phyloP scores from a whole-genome alignment of 2,113 vertebrate species.

The Tenebrosternarchus preto region DNA sequence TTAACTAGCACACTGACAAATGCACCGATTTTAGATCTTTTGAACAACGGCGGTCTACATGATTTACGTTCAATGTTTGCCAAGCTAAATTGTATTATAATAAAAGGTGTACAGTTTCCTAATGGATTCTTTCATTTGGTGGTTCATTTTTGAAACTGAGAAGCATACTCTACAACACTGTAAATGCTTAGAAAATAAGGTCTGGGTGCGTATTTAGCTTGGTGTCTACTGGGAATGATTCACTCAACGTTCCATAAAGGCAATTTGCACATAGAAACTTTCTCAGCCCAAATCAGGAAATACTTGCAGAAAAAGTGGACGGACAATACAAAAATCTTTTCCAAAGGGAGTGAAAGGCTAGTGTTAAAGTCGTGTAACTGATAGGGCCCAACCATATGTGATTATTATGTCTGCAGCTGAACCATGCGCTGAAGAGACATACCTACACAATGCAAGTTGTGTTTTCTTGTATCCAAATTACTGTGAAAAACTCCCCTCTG shows the following conservation, averaged over 20 bases:
- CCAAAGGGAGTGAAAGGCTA: constrained; percentile 37
- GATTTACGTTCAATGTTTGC: not conserved
- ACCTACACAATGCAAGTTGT: constrained; percentile 43
- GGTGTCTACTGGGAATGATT: constrained; percentile 33
- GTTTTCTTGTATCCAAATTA: constrained; percentile 35
- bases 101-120: not conserved
- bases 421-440: constrained; percentile 45
- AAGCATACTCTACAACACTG: not conserved
- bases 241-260: constrained; percentile 24
- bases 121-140: constrained; percentile 14
- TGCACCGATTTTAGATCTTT: not conserved
- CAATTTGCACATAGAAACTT: constrained; percentile 19
- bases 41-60: not conserved
- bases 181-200: not conserved
- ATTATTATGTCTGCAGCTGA: constrained; percentile 52
- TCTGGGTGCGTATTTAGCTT: not conserved
- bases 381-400: constrained; percentile 55
- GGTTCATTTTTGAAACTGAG: not conserved
- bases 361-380: constrained; percentile 44
- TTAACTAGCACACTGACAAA: not conserved
- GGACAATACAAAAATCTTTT: constrained; percentile 63
- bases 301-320: constrained; percentile 52
- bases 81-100: constrained; percentile 5
- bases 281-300: constrained; percentile 57
- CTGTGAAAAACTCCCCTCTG: constrained; percentile 17